Base-by-base conservation (phyloP, 2,888 invertebrate genomes). In the Rhyacophila evoluta region DNA sequence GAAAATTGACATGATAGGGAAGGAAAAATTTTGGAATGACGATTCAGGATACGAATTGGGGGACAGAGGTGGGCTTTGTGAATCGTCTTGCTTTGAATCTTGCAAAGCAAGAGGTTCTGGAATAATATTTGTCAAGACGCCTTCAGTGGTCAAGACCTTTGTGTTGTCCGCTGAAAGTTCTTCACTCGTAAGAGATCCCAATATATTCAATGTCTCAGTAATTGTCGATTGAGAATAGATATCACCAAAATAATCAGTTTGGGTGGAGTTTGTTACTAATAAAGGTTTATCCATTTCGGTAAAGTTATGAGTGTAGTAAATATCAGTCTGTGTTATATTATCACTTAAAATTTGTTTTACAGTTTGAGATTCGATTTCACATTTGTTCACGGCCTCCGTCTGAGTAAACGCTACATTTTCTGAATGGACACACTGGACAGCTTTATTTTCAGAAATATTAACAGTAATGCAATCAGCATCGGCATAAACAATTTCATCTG, bases 21-120 rank as follows among this genome's bases (percentile, higher is more conserved):
- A 87, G 75, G 86, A 85, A 82, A 86, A 87, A 77, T 84, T 71
- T 73, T 72, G 85, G 77, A 85, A 84, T 28, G 85, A 84, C 79
- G 86, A 82, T 55, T 85, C 84, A 37, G 86, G 83, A 69, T 84
- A 10, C 8, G 75, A 83, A 84, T 86, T 88, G 12, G 88, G 86
- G 27, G 89, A 86, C 15, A 90, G 86, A 39, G 89, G 90, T 79
- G 89, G 90, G 83, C 90, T 90, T 77, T 88, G 88, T n/a, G 89
- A 87, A 83, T 87, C 87, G 79, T 88, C 87, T 83, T 39, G 75
- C 72, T 78, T 74, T 39, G 73, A 33, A 12, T n/a, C 41, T 25
- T 73, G 72, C 69, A 33, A 79, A 75, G 75, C 72, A 4, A 55
- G 75, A 29, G 78, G 39, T 80, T 78, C 74, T 10, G 69, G 75